A percentile compares a stretch with the other conserved stretches of the same genome.
Conservation (phyloP, 2,888 invertebrate species). For the Microctonus aethiopoides region DNA sequence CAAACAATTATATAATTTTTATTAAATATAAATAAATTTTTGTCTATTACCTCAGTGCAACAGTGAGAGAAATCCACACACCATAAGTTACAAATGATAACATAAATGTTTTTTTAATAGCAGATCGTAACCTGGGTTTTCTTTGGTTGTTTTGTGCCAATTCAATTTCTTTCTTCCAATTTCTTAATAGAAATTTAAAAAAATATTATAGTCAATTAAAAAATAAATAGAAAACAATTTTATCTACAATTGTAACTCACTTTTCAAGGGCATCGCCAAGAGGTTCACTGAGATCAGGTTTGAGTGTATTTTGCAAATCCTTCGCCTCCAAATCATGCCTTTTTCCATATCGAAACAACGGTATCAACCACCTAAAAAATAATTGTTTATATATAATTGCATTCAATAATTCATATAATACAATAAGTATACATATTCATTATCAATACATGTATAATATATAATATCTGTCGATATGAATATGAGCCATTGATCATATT, state of each 20-base stretch:
- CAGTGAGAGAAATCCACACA: conserved; percentile 70
- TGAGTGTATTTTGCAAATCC: conserved; percentile 75
- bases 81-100: conserved; percentile 73
- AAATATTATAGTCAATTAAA: conserved; percentile 10
- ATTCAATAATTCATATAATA: neutral
- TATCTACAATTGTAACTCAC: conserved; percentile 51
- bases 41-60: conserved; percentile 71
- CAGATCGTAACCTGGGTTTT: conserved; percentile 73
- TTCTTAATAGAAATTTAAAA: conserved; percentile 59
- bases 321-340: conserved; percentile 74
- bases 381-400: conserved; percentile 48
- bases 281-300: conserved; percentile 73
- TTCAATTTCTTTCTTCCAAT: conserved; percentile 73
- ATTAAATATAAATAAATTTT: no score
- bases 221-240: neutral
- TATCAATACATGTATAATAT: no score
- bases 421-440: no score
- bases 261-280: conserved; percentile 76
- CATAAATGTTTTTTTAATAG: conserved; percentile 73
- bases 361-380: conserved; percentile 74
- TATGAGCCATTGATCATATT: no score
- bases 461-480: no score
- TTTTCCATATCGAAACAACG: conserved; percentile 74
- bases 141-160: conserved; percentile 68
- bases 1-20: conserved; percentile 1